A percentile compares a stretch with the other conserved stretches of the same genome.
phyloP scores from a whole-genome alignment of 1,140 invertebrate species.

The Pogonomyrmex californicus region DNA sequence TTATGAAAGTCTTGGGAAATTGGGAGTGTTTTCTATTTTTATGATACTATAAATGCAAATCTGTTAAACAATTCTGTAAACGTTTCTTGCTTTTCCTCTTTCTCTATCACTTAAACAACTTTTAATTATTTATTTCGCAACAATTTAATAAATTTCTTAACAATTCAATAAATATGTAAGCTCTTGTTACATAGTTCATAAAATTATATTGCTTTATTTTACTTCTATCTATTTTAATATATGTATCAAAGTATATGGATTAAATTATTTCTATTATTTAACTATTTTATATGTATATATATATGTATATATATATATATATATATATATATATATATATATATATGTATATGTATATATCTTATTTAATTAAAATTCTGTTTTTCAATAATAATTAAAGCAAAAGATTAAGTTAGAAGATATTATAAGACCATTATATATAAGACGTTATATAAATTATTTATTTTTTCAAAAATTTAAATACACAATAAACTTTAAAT shows the following conservation, averaged over 20 bases:
- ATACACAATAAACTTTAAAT: not conserved
- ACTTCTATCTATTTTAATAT: not conserved
- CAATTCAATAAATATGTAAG: not conserved
- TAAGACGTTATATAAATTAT: not conserved
- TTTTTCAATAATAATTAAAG: not conserved
- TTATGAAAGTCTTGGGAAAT: slow-evolving; percentile 25
- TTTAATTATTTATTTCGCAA: not conserved
- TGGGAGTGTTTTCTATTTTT: not conserved
- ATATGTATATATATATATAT: too few relatives aligned
- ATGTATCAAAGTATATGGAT: not conserved
- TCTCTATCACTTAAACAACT: not conserved
- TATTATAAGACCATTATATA: not conserved
- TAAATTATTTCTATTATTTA: not conserved
- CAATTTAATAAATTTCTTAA: not conserved
- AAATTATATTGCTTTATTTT: not conserved
- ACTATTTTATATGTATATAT: not conserved
- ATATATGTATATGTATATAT: too few relatives aligned
- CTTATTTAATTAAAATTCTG: slow-evolving; percentile 19
- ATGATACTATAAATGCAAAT: not conserved
- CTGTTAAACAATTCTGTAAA: not conserved
- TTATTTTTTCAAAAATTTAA: not conserved
- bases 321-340: too few relatives aligned
- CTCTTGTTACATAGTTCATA: not conserved
- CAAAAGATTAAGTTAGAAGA: not conserved
- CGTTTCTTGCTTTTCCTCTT: not conserved